A percentile compares a stretch with the other conserved stretches of the same genome.
Evolutionary conservation across 2,797 vertebrate genomes (phyloP).

Genomic region (Lindbergichthys nudifrons): DNA sequence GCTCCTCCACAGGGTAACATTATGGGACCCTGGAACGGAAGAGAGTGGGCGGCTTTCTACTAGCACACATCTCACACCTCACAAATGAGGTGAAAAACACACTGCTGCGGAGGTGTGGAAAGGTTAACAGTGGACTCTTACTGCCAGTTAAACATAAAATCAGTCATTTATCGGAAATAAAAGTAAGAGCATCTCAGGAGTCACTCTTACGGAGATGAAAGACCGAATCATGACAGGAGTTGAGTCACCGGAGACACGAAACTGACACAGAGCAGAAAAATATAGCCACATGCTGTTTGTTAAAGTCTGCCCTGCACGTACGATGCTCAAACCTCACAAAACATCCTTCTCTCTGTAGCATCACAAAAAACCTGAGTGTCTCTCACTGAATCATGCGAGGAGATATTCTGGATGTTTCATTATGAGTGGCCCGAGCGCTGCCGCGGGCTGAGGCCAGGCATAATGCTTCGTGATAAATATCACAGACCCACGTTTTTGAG

Average conservation of each 20-base stretch:
- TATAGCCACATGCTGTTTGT: conserved; percentile 16
- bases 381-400: conserved; percentile 51
- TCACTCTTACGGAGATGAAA: conserved; percentile 52
- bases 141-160: conserved; percentile 65
- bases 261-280: conserved; percentile 48
- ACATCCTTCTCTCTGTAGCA: conserved; percentile 12
- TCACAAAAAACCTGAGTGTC: conserved; percentile 17
- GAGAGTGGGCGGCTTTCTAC: conserved; percentile 45
- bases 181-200: conserved; percentile 54
- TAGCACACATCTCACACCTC: conserved; percentile 59
- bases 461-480: conserved; percentile 50
- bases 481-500: conserved; percentile 16
- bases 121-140: conserved; percentile 67
- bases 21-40: conserved; percentile 50
- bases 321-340: conserved; percentile 42
- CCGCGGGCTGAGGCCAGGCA: conserved; percentile 37
- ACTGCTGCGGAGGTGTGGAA: conserved; percentile 58
- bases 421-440: conserved; percentile 26
- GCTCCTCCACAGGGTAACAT: conserved; percentile 55
- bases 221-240: conserved; percentile 28
- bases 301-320: conserved; percentile 18
- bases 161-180: conserved; percentile 75
- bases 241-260: conserved; percentile 63
- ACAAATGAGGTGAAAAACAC: conserved; percentile 68
- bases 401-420: conserved; percentile 39